Evolutionary conservation across 1,140 invertebrate genomes (phyloP), one percentile per base, ranked within the genome.

Genomic region (Spodoptera frugiperda): DNA sequence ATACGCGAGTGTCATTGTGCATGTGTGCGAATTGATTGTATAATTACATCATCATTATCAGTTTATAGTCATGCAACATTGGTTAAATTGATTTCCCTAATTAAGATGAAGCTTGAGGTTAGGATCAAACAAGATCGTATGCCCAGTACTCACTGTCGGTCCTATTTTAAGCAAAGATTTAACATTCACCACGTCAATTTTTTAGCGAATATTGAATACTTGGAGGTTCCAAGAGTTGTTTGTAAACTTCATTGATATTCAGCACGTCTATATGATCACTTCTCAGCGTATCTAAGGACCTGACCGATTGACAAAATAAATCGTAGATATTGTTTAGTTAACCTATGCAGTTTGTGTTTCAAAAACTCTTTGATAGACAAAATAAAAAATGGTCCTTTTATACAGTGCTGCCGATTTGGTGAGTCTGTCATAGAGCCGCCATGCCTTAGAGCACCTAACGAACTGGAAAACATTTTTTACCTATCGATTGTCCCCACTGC

Each of bases 401-500:
- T 8, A 3, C 9, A 63, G 54, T 5, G 21, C 39, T 44, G 15
- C 1, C 33, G 33, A 15, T 15, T 63, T 44, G 21, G 14, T 63
- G 15, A 19, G 59, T 44, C 30, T 30, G 12, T 57, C 15, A 54
- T 4, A 54, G 14, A 53, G 53, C 48, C 5, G 19, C 25, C 17
- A 71, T 6, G 17, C 33, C 17, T 72, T 25, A 72, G 39, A 17
- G 51, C 33, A 46, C 30, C 51, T 44, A 53, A 59, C 11, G 53
- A 67, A 77, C 33, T 53, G 46, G 39, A 14, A 63, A 63, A 71
- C 19, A 61, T 71, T 77, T 77, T 88, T 91, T 89, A 88, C 86
- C 86, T 85, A 92, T 92, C 89, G 89, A 91, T 92, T 91, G 89
- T 89, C 87, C 86, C 80, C 84, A 81, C 59, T 80, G 85, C 85